A percentile compares a stretch with the other conserved stretches of the same genome.
These are phyloP conservation scores for Gymnothorax reevesii DNA, from an alignment of 2,797 vertebrate species.

Conservation along the genomic window DNA sequence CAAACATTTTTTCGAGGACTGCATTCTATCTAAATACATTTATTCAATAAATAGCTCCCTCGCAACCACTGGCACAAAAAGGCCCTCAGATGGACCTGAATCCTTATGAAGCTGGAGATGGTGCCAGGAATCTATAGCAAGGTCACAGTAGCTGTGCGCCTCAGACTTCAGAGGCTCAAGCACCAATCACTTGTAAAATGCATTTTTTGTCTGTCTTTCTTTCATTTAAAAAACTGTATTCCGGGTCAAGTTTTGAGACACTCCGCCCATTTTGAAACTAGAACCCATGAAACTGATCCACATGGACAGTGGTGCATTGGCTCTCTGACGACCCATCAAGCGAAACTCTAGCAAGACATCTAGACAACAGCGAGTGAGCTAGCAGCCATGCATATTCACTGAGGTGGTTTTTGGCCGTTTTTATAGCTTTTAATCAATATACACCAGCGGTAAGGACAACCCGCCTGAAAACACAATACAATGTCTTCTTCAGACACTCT, in stretches of 20 bases:
- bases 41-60: background rate
- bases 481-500: constrained; percentile 8
- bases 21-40: background rate
- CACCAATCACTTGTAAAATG: background rate
- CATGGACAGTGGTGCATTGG: background rate
- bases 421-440: background rate
- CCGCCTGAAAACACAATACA: constrained; percentile 10
- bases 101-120: background rate
- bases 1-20: background rate
- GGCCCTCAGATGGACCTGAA: background rate
- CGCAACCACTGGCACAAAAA: constrained; percentile 5
- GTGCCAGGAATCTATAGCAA: background rate
- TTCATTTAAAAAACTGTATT: background rate
- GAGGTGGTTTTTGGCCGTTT: background rate
- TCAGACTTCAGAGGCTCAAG: background rate
- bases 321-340: background rate
- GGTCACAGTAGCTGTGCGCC: background rate
- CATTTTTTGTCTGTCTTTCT: background rate
- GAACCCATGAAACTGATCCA: background rate
- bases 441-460: constrained; percentile 6
- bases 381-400: constrained; percentile 32
- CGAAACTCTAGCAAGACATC: background rate
- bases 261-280: background rate
- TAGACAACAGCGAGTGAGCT: constrained; percentile 29
- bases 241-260: background rate